Evolutionary conservation across 1,140 invertebrate genomes (phyloP).

Genomic region (Antheraea mylitta): DNA sequence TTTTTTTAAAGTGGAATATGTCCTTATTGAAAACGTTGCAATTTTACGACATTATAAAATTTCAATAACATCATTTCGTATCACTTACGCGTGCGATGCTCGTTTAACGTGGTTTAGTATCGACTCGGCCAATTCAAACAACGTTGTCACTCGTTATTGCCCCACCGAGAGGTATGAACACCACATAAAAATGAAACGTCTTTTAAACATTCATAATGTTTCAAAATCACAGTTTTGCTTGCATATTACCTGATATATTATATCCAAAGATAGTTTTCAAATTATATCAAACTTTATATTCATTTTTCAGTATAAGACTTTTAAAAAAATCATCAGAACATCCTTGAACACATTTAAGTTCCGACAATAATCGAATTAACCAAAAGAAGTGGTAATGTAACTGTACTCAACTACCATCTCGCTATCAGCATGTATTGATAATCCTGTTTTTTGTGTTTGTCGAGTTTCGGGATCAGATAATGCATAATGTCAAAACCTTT

Average conservation of each 20-base stretch:
- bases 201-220: conserved; percentile 25
- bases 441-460: too few relatives aligned
- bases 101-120: conserved; percentile 21
- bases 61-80: conserved; percentile 17
- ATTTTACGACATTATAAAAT: conserved; percentile 10
- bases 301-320: too few relatives aligned
- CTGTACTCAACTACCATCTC: too few relatives aligned
- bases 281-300: too few relatives aligned
- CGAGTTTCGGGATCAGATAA: too few relatives aligned
- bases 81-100: conserved; percentile 11
- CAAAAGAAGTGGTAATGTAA: too few relatives aligned
- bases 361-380: too few relatives aligned
- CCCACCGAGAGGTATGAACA: conserved; percentile 24
- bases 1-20: neutral
- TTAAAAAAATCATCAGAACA: too few relatives aligned
- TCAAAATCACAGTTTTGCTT: neutral
- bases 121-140: conserved; percentile 26
- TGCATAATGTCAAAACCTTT: too few relatives aligned
- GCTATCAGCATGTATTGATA: too few relatives aligned
- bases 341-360: too few relatives aligned
- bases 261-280: neutral
- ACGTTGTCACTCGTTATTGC: conserved; percentile 32
- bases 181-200: conserved; percentile 34
- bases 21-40: neutral
- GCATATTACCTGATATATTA: neutral